Base-by-base conservation (phyloP, 2,888 invertebrate genomes). In the Drosophila nigricruria region DNA sequence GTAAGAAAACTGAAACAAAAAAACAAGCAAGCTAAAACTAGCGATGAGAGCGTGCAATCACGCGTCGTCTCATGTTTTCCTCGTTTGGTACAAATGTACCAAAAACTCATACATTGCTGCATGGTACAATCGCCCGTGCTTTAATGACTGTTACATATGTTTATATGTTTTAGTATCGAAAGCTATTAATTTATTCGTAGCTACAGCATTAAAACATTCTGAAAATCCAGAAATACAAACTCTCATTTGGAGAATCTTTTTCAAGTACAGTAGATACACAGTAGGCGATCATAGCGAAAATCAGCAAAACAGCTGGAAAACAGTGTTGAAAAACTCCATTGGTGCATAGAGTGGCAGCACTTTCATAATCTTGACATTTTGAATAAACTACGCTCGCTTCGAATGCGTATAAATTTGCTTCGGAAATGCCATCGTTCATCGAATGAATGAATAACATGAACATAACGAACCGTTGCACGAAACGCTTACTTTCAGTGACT, bases 321-420 rank as follows among this genome's bases (percentile, higher is more conserved):
- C 14, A 69, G 83, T 69, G 68, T 18, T 77, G 58, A 12, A n/a
- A 52, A 79, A 42, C 49, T 10, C 6, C 25, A 12, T 36, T 47
- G 25, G 42, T 36, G 18, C 10, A 61, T 40, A 64, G 5, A 18
- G 77, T 86, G 86, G 77, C 83, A 86, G 52, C 86, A 65, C 79
- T 68, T 60, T 71, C 52, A 16, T 9, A 66, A 52, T 73, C 49
- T 72, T 63, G 78, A 64, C 65, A 74, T 78, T 75, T 84, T 79
- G n/a, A n/a, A n/a, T 65, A 79, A 83, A 57, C 71, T 60, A 42
- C 73, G 79, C 77, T 83, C 64, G 54, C 43, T 76, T 70, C 68
- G 78, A 63, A 70, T 82, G 67, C 83, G 70, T 76, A 87, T 84
- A 78, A n/a, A n/a, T n/a, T n/a, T n/a, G n/a, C n/a, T n/a, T n/a